These are phyloP conservation scores for Ophion ventricosus DNA, from an alignment of 2,888 invertebrate genomes.

Conservation along the genomic window DNA sequence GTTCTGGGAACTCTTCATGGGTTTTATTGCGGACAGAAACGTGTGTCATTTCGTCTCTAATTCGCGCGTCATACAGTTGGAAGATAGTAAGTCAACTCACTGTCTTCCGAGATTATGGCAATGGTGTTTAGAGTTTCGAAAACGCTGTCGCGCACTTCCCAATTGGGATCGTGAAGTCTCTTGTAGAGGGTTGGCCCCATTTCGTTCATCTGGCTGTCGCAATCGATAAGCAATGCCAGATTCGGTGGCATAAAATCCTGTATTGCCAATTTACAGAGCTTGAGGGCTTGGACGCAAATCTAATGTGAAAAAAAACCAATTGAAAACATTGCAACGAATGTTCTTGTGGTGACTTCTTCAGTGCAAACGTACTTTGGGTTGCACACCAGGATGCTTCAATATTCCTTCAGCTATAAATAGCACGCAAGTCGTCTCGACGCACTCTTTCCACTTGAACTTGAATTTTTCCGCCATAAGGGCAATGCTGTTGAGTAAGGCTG, in stretches of 20 bases:
- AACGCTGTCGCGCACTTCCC: conserved; percentile 92
- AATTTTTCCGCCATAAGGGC: conserved; percentile 88
- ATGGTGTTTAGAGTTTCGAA: conserved; percentile 89
- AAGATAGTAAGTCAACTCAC: conserved; percentile 83
- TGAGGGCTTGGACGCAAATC: conserved; percentile 89
- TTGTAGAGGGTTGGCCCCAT: conserved; percentile 88
- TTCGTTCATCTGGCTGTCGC: conserved; percentile 86
- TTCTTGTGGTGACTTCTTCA: not conserved
- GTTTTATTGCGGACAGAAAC: too few relatives aligned
- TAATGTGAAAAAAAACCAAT: conserved; percentile 75
- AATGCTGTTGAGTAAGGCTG: conserved; percentile 88
- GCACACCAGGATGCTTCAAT: conserved; percentile 84
- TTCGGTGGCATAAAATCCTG: conserved; percentile 91
- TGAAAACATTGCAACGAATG: not conserved
- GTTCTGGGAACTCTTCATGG: too few relatives aligned
- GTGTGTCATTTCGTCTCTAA: too few relatives aligned
- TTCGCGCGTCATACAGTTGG: not conserved
- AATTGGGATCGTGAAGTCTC: conserved; percentile 89
- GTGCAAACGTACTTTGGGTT: conserved; percentile 82
- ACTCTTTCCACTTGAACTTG: conserved; percentile 91
- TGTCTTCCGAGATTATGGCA: conserved; percentile 88
- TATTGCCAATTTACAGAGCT: conserved; percentile 88
- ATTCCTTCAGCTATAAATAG: conserved; percentile 85
- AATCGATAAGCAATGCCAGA: conserved; percentile 89
- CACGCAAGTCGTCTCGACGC: conserved; percentile 90